Conservation (phyloP, 2,113 vertebrate genomes). For the Hippocampus guttulatus region DNA sequence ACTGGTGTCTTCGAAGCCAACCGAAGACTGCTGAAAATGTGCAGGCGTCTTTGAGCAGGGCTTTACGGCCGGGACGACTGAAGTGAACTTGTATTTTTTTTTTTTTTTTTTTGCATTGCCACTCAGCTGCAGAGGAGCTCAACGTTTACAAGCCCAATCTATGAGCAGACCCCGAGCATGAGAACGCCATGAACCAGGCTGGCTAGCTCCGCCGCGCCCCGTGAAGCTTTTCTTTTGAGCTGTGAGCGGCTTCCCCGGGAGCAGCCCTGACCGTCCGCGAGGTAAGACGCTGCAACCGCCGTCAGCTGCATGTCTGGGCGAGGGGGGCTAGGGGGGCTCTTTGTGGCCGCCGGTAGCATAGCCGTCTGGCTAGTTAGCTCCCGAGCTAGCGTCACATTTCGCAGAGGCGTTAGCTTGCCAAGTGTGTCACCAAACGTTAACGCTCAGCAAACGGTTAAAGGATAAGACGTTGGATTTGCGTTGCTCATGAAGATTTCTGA, state of each 20-base stretch:
- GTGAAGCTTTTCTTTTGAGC: not conserved
- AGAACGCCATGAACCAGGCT: conserved; percentile 6
- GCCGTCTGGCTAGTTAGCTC: conserved; percentile 37
- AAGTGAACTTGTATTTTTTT: conserved; percentile 37
- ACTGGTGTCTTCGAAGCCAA: no score
- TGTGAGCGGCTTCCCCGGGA: not conserved
- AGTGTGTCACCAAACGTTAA: not conserved
- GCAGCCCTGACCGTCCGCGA: conserved; percentile 1
- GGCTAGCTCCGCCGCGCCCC: not conserved
- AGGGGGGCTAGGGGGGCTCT: conserved; percentile 33
- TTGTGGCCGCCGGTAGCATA: conserved; percentile 47
- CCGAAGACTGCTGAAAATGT: not conserved
- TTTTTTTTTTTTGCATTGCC: conserved; percentile 23
- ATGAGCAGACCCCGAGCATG: conserved; percentile 35
- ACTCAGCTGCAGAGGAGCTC: conserved; percentile 15
- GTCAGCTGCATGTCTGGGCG: not conserved
- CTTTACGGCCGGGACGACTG: conserved; percentile 41
- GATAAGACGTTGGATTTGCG: not conserved
- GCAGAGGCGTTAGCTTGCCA: not conserved
- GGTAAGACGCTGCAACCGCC: conserved; percentile 37
- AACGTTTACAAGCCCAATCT: conserved; percentile 26
- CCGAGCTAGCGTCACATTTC: not conserved
- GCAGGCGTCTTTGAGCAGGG: conserved; percentile 1
- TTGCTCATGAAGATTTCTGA: not conserved
- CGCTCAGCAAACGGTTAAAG: not conserved